phyloP scores from a whole-genome alignment of 2,888 invertebrate species.

The Helobdella robusta region DNA sequence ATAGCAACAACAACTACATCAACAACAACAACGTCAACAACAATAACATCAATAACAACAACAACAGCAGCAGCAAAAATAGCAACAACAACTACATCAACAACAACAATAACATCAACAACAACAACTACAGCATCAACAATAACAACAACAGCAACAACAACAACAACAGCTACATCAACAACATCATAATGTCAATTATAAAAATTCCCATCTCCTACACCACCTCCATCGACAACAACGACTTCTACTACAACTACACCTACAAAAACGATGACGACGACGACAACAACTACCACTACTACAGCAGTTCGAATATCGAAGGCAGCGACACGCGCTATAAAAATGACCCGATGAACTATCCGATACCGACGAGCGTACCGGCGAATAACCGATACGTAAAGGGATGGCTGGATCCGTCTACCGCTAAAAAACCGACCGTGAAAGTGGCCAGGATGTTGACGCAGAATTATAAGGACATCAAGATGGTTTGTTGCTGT shows the following conservation, averaged over 20 bases:
- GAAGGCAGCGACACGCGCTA: too few relatives aligned
- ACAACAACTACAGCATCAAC: too few relatives aligned
- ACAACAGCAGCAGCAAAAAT: too few relatives aligned
- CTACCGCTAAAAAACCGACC: constrained; percentile 29
- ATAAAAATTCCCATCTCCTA: background rate
- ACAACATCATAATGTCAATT: background rate
- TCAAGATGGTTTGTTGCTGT: too few relatives aligned
- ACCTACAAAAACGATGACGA: background rate
- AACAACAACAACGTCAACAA: background rate
- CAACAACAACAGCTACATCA: too few relatives aligned
- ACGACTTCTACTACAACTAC: background rate
- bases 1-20: background rate
- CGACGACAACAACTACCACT: background rate
- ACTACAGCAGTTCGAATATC: too few relatives aligned
- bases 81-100: too few relatives aligned
- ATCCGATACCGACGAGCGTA: too few relatives aligned
- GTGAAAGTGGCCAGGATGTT: constrained; percentile 25
- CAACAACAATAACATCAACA: too few relatives aligned
- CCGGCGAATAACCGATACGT: constrained; percentile 24
- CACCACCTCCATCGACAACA: background rate
- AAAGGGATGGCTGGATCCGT: constrained; percentile 29
- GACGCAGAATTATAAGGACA: constrained; percentile 60
- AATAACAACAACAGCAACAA: too few relatives aligned
- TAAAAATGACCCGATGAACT: too few relatives aligned
- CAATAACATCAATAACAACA: too few relatives aligned